phyloP scores from a whole-genome alignment of 2,797 vertebrate species.

The Petrocephalus schoutedeni region DNA sequence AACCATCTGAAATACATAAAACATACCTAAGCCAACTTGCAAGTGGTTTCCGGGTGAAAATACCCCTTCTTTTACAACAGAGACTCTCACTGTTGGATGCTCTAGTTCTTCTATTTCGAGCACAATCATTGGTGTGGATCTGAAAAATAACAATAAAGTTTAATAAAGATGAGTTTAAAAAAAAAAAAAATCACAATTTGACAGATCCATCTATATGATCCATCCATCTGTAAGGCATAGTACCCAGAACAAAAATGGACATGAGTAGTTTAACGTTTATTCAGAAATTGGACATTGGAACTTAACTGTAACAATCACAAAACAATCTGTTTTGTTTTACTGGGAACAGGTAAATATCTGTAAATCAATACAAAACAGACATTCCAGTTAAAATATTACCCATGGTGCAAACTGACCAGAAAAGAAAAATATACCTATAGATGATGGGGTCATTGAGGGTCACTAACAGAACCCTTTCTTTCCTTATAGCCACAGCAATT shows the following conservation, averaged over 20 bases:
- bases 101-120: conserved; percentile 43
- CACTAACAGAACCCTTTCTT: background rate
- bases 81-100: conserved; percentile 40
- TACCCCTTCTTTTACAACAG: conserved; percentile 42
- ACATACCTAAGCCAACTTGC: conserved; percentile 45
- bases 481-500: background rate
- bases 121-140: conserved; percentile 49
- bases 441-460: background rate
- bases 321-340: background rate
- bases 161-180: background rate
- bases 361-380: background rate
- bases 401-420: background rate
- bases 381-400: background rate
- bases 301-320: background rate
- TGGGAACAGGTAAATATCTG: background rate
- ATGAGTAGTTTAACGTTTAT: background rate
- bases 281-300: background rate
- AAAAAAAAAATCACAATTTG: background rate
- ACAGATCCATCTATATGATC: background rate
- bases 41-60: conserved; percentile 42
- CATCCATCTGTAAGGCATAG: background rate
- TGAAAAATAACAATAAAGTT: conserved; percentile 27
- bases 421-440: background rate
- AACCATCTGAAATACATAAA: background rate
- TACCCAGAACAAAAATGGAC: background rate